Evolutionary conservation across 2,888 invertebrate species (phyloP), one percentile per base, ranked within the genome.

Genomic region (Caenorhabditis imperialis): DNA sequence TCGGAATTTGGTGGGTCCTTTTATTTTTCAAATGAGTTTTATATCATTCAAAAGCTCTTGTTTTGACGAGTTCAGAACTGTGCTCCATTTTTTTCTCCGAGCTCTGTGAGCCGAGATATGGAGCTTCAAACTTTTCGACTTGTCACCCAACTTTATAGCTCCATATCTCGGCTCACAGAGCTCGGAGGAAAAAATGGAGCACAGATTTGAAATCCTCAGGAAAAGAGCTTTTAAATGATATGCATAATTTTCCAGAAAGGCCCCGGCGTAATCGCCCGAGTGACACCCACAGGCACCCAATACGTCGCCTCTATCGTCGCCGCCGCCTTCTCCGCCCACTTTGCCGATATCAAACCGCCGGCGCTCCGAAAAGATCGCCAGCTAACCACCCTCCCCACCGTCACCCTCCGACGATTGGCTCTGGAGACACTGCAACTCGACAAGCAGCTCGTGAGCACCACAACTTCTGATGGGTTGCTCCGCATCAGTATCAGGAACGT

Each of bases 301-400:
- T 85, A 84, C 60, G 81, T 86, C n/a, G 76, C 84, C 16, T 62
- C 63, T 1, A 65, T 86, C 6, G 78, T 86, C 18, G 79, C 83
- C 14, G 72, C 78, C 23, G 77, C 80, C 3, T 73, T 86, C 12
- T 69, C 82, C 12, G 47, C 73, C 6, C 83, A 85, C 60, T 74
- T 84, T n/a, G 54, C 76, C 8, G 75, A 70, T 37, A 62, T 76
- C n/a, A 51, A 55, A 27, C 48, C 69, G 16, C 53, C 61, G 12
- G 54, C 58, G n/a, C 50, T 54, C 16, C 38, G 40, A 14, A 48
- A 40, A 25, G 55, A 71, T 42, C 57, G 50, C 22, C 48, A 47
- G 23, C 27, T 74, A 23, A 25, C 18, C 6, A 23, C 60, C 2
- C 7, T 61, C 7, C 50, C 71, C 5, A 67, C 65, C 27, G 70